Conservation (phyloP, 1,140 invertebrate genomes). For the Aradophagus sp. region DNA sequence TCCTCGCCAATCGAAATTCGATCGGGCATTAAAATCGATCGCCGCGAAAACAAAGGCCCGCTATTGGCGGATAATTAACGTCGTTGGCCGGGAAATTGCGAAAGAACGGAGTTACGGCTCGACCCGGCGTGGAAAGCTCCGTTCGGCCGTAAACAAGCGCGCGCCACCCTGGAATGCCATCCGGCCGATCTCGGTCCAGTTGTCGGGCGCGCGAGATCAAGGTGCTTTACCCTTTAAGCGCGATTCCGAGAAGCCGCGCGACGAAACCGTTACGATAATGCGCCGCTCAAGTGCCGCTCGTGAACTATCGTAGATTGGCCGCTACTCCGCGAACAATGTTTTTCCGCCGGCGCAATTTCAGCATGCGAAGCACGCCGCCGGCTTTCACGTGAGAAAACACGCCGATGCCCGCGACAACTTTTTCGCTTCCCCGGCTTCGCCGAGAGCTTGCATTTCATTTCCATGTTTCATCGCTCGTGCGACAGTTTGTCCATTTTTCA, state of each 20-base stretch:
- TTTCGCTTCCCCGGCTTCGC: constrained; percentile 3
- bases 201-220: constrained; percentile 39
- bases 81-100: neutral
- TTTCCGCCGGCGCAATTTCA: constrained; percentile 22
- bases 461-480: constrained; percentile 19
- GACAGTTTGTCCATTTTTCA: too few relatives aligned
- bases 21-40: too few relatives aligned
- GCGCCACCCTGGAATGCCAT: constrained; percentile 35
- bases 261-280: constrained; percentile 51
- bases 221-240: constrained; percentile 31
- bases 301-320: constrained; percentile 24
- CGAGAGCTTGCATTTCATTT: constrained; percentile 20
- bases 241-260: constrained; percentile 32
- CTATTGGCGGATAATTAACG: too few relatives aligned
- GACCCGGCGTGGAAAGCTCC: constrained; percentile 16
- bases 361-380: constrained; percentile 6
- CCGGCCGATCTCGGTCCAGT: constrained; percentile 24
- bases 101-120: constrained; percentile 2
- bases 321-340: constrained; percentile 21
- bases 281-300: constrained; percentile 15
- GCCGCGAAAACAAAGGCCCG: too few relatives aligned
- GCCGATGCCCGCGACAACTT: constrained; percentile 25
- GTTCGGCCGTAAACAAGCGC: constrained; percentile 10
- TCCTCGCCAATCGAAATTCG: too few relatives aligned
- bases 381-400: constrained; percentile 36